Evolutionary conservation across 1,140 invertebrate genomes (phyloP), one percentile per base, ranked within the genome.

Genomic region (Drosophila elegans): DNA sequence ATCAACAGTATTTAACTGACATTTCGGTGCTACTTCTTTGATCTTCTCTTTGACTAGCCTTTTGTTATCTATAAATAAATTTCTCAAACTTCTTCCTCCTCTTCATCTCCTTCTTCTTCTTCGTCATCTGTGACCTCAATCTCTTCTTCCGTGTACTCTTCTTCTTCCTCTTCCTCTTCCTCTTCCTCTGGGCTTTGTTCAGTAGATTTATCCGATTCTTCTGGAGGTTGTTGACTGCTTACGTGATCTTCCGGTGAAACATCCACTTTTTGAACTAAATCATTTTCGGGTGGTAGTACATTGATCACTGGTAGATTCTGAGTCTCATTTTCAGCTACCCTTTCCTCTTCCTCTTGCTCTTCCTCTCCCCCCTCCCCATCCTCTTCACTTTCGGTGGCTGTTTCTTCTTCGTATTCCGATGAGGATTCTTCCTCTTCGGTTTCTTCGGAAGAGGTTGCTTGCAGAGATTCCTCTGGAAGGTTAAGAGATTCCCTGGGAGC

Each of bases 101-200:
- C 42, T 21, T 44, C 42, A 11, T 76, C 76, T 7, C 73, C 64
- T 0, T 68, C 66, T 0, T 86, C 82, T 7, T 75, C 64, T 0
- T 68, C 66, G 0, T 86, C 82, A 12, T 80, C 80, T 0, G 76
- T 80, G 13, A 67, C 67, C 57, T 85, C 78, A 16, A 49, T 45
- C 34, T 89, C 85, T 27, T 80, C 79, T n/a, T 82, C 83, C 10
- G 74, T 86, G 16, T 80, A 88, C 45, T 82, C 62, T 29, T 82
- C 62, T 6, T 83, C 81, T 1, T 63, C 81, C 1, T 63, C 45
- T 7, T 69, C 74, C 3, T n/a, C 69, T 3, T 79, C 76, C 9
- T 34, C 45, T 7, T 69, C 74, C 3, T 60, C 80, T 6, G 54
- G 27, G 13, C 27, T 62, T 10, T 46, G 59, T 12, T 45, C 72